Evolutionary conservation across 2,888 invertebrate genomes (phyloP), one percentile per base, ranked within the genome.

Genomic region (Apoda limacodes): DNA sequence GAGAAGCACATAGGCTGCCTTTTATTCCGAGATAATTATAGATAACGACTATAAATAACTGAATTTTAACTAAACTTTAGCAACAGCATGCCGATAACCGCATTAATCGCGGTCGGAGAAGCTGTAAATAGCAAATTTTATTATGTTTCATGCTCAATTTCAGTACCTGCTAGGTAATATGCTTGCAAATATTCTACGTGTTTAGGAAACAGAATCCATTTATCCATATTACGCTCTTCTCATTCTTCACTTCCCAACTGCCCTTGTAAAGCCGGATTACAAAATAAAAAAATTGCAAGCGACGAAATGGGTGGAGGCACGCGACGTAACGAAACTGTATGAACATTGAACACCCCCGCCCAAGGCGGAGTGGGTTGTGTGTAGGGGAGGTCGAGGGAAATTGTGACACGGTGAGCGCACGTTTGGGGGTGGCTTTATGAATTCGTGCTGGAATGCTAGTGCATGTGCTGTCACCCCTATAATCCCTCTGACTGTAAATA

Each of bases 271-370:
- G 64, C 67, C 50, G 40, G 51, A 67, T 66, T 69, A 70, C 71
- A 67, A 74, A 71, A 69, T 65, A 65, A 61, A 60, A 70, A 72
- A 71, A 76, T 76, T 75, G 68, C 72, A 72, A 72, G 63, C 62
- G 58, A 51, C 62, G 54, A 61, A 61, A 60, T 55, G 45, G 53
- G 49, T 39, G 50, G 48, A 33, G 50, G 51, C 63, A 61, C 61
- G 62, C 60, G 52, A 58, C 50, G 17, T 6, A 17, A 28, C 34
- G 33, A 13, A 30, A 25, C 28, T 14, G 26, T 28, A 27, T 21
- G 22, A 28, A 27, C 22, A 23, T 17, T 29, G 17, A 17, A 22
- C 23, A 30, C 28, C 31, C 28, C 17, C 7, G 7, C 17, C 17
- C 17, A 22, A 9, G 22, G 22, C 4, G 22, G 9, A 10, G 22